Conservation (phyloP, 2,888 invertebrate genomes). For the Rhaphigaster nebulosa region DNA sequence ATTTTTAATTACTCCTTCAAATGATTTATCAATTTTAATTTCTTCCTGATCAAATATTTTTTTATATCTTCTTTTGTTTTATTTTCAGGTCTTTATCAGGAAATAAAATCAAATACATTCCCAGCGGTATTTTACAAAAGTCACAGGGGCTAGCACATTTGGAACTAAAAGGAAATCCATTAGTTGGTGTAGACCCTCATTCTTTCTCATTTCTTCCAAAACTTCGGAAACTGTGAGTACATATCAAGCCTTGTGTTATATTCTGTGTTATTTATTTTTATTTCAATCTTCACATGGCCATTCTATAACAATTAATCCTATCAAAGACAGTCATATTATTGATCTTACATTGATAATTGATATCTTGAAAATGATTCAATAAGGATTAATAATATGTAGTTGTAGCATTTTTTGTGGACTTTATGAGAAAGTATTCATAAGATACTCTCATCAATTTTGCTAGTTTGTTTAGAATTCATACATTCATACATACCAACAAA, state of each 20-base stretch:
- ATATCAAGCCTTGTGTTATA: background rate
- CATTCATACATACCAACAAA: too few relatives aligned
- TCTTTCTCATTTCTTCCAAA: constrained; percentile 83
- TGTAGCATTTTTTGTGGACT: background rate
- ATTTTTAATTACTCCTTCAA: background rate
- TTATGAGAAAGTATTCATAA: too few relatives aligned
- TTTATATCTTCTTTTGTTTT: background rate
- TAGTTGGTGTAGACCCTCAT: constrained; percentile 77
- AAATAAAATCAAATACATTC: constrained; percentile 84
- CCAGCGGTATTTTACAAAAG: constrained; percentile 78
- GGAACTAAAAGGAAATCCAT: constrained; percentile 88
- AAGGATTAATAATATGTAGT: background rate
- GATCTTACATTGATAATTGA: too few relatives aligned
- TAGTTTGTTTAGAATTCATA: too few relatives aligned
- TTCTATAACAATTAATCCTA: background rate
- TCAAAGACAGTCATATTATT: too few relatives aligned
- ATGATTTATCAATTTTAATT: background rate
- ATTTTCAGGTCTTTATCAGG: constrained; percentile 81
- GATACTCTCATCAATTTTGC: too few relatives aligned
- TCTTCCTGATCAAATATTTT: background rate
- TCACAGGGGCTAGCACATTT: constrained; percentile 80
- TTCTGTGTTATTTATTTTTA: background rate
- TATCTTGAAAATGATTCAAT: too few relatives aligned
- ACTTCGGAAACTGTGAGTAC: constrained; percentile 84
- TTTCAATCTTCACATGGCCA: background rate